Percentiles rank a stretch among this genome's conserved stretches.
phyloP scores from a whole-genome alignment of 2,113 vertebrate species.

The Rhizomys pruinosus region DNA sequence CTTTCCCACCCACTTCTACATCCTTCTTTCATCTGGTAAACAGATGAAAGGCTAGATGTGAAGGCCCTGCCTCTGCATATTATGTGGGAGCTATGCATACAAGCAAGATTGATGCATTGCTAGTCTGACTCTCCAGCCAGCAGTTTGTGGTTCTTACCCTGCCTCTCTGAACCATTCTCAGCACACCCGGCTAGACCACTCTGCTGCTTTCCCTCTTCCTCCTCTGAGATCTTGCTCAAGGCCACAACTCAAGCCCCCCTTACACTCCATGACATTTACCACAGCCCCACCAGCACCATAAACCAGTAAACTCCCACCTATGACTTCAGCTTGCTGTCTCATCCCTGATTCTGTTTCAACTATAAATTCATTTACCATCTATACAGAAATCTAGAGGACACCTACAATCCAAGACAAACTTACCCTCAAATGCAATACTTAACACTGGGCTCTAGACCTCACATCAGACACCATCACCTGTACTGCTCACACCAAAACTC shows the following conservation, averaged over 20 bases:
- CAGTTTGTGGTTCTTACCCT: background rate
- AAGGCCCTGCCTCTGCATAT: accelerated
- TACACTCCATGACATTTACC: background rate
- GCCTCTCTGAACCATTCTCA: background rate
- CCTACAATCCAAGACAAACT: background rate
- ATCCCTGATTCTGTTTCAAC: background rate
- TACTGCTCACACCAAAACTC: background rate
- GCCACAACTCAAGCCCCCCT: background rate
- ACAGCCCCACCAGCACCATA: background rate
- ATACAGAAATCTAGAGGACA: background rate
- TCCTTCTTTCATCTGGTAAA: too few relatives aligned
- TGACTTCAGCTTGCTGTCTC: background rate
- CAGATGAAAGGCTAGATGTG: background rate
- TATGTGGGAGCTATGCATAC: background rate
- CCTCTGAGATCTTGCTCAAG: background rate
- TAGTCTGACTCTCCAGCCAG: background rate
- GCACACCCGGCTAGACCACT: background rate
- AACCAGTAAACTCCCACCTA: background rate
- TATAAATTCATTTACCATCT: background rate
- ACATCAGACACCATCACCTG: background rate
- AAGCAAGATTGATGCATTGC: background rate
- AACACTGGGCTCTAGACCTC: background rate
- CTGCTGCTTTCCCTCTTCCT: background rate
- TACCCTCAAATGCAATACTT: background rate
- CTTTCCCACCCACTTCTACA: background rate